phyloP scores from a whole-genome alignment of 1,140 invertebrate species.

The Drosophila baimaii region DNA sequence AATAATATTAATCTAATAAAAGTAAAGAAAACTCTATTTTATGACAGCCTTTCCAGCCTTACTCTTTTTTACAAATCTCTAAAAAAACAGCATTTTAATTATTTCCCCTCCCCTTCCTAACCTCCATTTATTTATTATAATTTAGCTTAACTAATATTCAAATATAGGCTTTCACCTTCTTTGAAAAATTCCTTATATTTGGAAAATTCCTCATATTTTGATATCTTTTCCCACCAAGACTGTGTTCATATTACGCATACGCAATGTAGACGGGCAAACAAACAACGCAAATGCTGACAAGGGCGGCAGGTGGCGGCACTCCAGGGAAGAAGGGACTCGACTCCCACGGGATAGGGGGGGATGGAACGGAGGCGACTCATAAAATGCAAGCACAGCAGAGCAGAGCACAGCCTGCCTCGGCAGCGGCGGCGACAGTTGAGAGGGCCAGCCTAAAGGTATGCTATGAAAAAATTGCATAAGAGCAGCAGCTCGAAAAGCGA shows the following conservation, averaged over 20 bases:
- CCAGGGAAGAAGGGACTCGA: background rate
- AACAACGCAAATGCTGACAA: constrained; percentile 24
- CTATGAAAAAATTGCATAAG: constrained; percentile 69
- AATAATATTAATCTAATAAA: no score
- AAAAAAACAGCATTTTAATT: no score
- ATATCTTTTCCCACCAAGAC: no score
- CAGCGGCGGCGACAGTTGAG: constrained; percentile 46
- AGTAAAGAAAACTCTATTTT: no score
- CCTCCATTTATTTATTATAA: background rate
- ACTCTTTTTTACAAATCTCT: no score
- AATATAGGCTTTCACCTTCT: background rate
- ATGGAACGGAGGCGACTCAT: constrained; percentile 9
- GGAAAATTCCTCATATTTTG: background rate
- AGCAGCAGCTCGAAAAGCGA: constrained; percentile 43
- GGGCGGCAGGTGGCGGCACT: constrained; percentile 2
- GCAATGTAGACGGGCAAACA: constrained; percentile 48
- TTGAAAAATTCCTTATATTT: background rate
- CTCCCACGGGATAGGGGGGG: background rate
- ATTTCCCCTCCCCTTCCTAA: background rate
- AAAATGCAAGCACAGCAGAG: constrained; percentile 67
- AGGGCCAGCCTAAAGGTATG: constrained; percentile 71
- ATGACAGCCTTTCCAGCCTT: no score
- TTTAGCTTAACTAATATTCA: background rate
- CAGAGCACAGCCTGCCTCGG: no score
- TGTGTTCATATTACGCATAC: constrained; percentile 49